These are phyloP conservation scores for Phacellophora camtschatica DNA, from an alignment of 30 jellyfish, hydroid and myxozoan genomes.

Conservation along the genomic window DNA sequence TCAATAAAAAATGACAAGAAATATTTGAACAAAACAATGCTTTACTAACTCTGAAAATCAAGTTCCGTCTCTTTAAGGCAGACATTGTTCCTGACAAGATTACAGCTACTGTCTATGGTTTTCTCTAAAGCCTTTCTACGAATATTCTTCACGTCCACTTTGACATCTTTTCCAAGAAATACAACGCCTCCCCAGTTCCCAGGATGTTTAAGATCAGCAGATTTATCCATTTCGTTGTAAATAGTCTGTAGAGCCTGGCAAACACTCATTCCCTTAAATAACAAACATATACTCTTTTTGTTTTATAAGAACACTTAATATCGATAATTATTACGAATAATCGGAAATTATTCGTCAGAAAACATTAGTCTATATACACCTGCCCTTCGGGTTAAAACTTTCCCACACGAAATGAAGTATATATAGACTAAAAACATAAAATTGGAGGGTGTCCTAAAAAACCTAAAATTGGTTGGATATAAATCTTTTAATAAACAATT, in stretches of 20 bases:
- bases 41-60: background rate
- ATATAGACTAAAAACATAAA: no score
- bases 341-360: background rate
- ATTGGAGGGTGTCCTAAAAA: no score
- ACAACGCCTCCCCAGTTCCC: slow-evolving; percentile 78
- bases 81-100: background rate
- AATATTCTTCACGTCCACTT: slow-evolving; percentile 8
- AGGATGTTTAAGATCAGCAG: slow-evolving; percentile 50
- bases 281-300: background rate
- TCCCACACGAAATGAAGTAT: no score
- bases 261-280: slow-evolving; percentile 50
- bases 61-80: background rate
- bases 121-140: slow-evolving; percentile 30
- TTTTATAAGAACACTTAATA: background rate
- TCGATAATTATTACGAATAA: background rate
- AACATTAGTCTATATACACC: background rate
- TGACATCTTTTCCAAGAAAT: slow-evolving; percentile 35
- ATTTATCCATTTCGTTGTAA: slow-evolving; percentile 38
- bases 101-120: slow-evolving; percentile 7
- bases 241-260: slow-evolving; percentile 13
- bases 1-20: no score
- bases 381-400: no score
- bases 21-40: no score
- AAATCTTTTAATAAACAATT: no score
- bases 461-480: no score